These are phyloP conservation scores for Sesamia nonagrioides DNA, from an alignment of 1,140 invertebrate species.

Conservation along the genomic window DNA sequence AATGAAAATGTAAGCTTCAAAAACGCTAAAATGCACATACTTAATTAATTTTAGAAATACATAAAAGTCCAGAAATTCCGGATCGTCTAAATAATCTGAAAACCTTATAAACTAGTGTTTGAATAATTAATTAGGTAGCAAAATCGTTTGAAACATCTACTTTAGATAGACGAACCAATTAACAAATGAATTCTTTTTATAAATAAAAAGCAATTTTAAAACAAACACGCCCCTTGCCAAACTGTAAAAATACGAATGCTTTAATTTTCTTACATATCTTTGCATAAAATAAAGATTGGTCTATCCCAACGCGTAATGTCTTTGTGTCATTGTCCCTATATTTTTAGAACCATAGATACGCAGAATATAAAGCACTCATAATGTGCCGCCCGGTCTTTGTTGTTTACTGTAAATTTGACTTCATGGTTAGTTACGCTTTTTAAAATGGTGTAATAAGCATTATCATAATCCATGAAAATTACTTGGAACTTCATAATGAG, in stretches of 20 bases:
- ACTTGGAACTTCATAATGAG: background rate
- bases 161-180: too few species aligned
- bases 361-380: slow-evolving; percentile 40
- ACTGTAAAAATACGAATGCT: background rate
- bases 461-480: background rate
- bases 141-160: too few species aligned
- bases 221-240: background rate
- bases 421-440: background rate
- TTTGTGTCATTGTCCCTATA: slow-evolving; percentile 43
- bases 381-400: slow-evolving; percentile 37
- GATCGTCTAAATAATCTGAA: too few species aligned
- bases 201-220: too few species aligned
- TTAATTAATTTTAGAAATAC: too few species aligned
- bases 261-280: slow-evolving; percentile 9
- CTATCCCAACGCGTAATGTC: background rate
- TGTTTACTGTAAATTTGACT: slow-evolving; percentile 18
- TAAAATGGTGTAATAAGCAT: background rate
- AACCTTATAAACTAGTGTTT: too few species aligned
- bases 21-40: too few species aligned
- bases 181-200: too few species aligned
- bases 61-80: too few species aligned
- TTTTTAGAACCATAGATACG: slow-evolving; percentile 33
- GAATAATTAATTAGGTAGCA: too few species aligned
- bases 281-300: background rate
- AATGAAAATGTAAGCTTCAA: too few species aligned